phyloP scores from a whole-genome alignment of 2,113 vertebrate genomes.

The Corythaixoides concolor region DNA sequence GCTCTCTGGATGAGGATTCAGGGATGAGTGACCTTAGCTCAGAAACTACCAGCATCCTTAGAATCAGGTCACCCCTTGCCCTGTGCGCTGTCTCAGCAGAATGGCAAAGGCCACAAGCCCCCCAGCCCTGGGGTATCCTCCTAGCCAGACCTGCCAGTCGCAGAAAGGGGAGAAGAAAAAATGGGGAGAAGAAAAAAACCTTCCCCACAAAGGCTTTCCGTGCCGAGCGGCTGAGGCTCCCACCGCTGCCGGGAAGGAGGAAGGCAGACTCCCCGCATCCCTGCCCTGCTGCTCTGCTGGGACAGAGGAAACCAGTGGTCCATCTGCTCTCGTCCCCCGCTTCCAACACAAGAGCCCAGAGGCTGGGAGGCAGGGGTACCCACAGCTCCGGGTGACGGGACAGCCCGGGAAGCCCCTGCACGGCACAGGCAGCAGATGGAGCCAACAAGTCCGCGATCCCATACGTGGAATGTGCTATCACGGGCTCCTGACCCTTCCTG shows the following conservation, averaged over 20 bases:
- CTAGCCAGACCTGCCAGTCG: background rate
- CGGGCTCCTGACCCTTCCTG: background rate
- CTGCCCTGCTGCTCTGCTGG: background rate
- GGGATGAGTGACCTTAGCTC: background rate
- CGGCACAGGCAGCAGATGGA: background rate
- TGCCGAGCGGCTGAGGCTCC: rapidly evolving
- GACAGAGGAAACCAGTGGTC: background rate
- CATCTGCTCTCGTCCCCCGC: rapidly evolving
- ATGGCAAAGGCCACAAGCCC: background rate
- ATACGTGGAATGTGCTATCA: rapidly evolving
- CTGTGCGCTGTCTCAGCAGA: background rate
- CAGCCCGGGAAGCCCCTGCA: background rate
- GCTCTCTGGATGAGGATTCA: background rate
- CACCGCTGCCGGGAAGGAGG: background rate
- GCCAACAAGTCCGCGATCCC: rapidly evolving
- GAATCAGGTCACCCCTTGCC: background rate
- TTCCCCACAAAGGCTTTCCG: background rate
- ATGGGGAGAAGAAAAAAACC: background rate
- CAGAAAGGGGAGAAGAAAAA: background rate
- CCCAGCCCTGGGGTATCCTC: background rate
- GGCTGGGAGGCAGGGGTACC: background rate
- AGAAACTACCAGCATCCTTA: background rate
- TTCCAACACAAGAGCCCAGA: background rate
- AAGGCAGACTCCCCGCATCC: background rate
- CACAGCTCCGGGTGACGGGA: background rate